phyloP scores from a whole-genome alignment of 2,888 invertebrate genomes.

The Drosophila cracens region DNA sequence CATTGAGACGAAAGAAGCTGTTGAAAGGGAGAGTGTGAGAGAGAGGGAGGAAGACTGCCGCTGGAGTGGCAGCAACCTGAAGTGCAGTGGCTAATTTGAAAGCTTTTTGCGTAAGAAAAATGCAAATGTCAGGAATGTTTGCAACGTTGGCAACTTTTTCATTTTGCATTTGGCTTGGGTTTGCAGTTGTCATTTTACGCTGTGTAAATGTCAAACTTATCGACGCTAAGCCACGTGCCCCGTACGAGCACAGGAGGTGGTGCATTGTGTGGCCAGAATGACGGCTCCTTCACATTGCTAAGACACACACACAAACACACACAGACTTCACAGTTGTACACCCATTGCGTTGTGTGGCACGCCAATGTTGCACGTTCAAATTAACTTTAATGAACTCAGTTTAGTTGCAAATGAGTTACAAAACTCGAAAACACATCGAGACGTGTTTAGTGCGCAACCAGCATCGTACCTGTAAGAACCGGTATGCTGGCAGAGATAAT shows the following conservation, averaged over 20 bases:
- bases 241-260: slow-evolving; percentile 26
- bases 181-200: slow-evolving; percentile 75
- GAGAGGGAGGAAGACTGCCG: not conserved
- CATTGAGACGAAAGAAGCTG: not conserved
- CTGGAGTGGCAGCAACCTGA: slow-evolving; percentile 33
- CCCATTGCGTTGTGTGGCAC: slow-evolving; percentile 59
- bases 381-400: slow-evolving; percentile 81
- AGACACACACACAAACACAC: not conserved
- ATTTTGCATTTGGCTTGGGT: slow-evolving; percentile 56
- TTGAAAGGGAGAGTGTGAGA: not conserved
- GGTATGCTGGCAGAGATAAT: not conserved
- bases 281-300: slow-evolving; percentile 6
- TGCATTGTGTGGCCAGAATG: slow-evolving; percentile 41
- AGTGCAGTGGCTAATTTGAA: slow-evolving; percentile 71
- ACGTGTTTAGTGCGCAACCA: slow-evolving; percentile 72
- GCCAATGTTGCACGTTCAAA: slow-evolving; percentile 79
- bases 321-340: not conserved
- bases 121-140: slow-evolving; percentile 73
- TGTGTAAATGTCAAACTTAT: slow-evolving; percentile 78
- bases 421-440: slow-evolving; percentile 79
- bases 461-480: slow-evolving; percentile 17
- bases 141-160: slow-evolving; percentile 50
- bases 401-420: slow-evolving; percentile 80
- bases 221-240: slow-evolving; percentile 74
- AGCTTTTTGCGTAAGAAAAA: slow-evolving; percentile 74